phyloP scores from a whole-genome alignment of 2,113 vertebrate genomes.

The Solenodon paradoxus region DNA sequence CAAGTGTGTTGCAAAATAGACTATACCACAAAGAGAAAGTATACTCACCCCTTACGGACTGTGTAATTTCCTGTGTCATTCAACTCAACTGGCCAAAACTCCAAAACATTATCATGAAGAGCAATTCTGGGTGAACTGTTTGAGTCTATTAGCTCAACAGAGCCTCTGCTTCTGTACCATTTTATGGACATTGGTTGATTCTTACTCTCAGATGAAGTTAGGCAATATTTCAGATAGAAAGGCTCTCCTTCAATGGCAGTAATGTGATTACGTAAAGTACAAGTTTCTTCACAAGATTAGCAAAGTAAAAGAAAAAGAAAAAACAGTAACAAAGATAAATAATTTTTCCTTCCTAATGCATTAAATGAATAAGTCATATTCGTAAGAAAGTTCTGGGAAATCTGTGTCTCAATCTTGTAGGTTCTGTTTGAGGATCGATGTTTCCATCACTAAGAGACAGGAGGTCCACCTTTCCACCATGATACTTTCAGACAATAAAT shows the following conservation, averaged over 20 bases:
- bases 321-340: background rate
- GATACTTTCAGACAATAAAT: background rate
- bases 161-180: conserved; percentile 75
- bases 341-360: background rate
- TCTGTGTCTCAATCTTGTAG: background rate
- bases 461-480: background rate
- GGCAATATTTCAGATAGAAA: conserved; percentile 78
- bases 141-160: conserved; percentile 31
- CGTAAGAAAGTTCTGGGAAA: background rate
- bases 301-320: background rate
- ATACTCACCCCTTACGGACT: conserved; percentile 79
- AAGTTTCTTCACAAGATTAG: conserved; percentile 67
- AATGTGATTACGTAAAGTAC: conserved; percentile 55
- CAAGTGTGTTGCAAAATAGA: background rate
- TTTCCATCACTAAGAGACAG: background rate
- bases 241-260: conserved; percentile 79
- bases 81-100: conserved; percentile 83
- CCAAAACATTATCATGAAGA: conserved; percentile 66
- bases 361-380: background rate
- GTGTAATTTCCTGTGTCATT: conserved; percentile 79
- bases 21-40: background rate
- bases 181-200: background rate
- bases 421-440: background rate
- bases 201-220: background rate
- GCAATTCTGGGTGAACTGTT: conserved; percentile 63